A percentile compares a stretch with the other conserved stretches of the same genome.
Evolutionary conservation across 2,113 vertebrate genomes (phyloP).

Genomic region (Nestor notabilis): DNA sequence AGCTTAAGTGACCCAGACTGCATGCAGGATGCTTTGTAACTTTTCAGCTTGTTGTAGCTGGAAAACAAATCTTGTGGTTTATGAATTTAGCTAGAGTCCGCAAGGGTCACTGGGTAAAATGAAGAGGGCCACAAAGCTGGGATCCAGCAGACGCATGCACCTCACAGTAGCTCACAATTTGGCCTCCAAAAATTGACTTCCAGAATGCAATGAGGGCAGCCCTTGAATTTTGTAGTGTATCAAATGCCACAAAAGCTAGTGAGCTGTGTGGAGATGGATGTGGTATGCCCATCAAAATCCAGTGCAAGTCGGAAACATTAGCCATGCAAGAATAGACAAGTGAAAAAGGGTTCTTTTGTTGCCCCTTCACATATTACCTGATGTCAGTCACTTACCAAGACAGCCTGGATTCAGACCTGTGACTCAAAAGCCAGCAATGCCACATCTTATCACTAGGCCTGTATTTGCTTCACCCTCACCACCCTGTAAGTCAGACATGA

Average conservation of each 20-base stretch:
- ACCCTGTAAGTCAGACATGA: neutral
- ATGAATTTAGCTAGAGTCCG: neutral
- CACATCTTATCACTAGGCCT: neutral
- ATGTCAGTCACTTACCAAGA: neutral
- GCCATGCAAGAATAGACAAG: neutral
- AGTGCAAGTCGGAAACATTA: neutral
- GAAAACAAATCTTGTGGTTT: neutral
- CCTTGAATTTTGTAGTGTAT: neutral
- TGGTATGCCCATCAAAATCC: neutral
- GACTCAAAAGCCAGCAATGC: neutral
- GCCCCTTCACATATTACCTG: neutral
- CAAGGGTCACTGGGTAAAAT: neutral
- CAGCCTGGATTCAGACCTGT: neutral
- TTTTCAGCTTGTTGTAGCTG: neutral
- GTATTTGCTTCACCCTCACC: neutral
- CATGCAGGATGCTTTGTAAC: neutral
- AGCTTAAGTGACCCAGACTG: neutral
- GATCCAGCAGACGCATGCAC: neutral
- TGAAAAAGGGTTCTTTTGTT: neutral
- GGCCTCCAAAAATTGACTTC: neutral
- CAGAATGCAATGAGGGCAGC: neutral
- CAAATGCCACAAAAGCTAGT: neutral
- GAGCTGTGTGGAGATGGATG: neutral
- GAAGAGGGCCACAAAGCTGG: neutral
- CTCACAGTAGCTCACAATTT: neutral